Base-by-base conservation (phyloP, 2,113 vertebrate genomes). In the Oreocharis arfaki region DNA sequence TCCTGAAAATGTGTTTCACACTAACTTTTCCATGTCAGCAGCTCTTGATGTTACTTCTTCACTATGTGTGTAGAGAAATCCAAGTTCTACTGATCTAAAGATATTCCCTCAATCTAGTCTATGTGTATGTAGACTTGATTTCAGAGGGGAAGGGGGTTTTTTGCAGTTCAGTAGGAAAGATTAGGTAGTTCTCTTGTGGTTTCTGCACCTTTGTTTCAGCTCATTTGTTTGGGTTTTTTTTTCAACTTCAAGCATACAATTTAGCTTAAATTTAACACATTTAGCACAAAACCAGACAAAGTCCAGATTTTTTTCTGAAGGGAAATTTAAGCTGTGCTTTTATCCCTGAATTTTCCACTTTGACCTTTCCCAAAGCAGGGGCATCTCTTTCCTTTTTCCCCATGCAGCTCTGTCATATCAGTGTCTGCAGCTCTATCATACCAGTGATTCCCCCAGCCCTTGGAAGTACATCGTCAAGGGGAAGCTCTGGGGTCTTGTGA, bases 141-240 rank as follows among this genome's bases (percentile, higher is more conserved):
- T 79, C 52, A 53, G 16, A 75, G 16, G 13, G 23, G 8, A 85
- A 67, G 13, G 20, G 6, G 0, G 0, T 80, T 73, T 61, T 65
- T 57, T 42, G 14, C 53, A 37, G 20, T 57, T 83, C n/a, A 28
- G 1, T 35, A 21, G 47, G 59, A 22, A 60, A 90, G 55, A 42
- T 37, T 19, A 32, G 1, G 0, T 50, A 12, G 7, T n/a, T 47
- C 5, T 77, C 10, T 9, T 8, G 1, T 17, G 71, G 37, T 32
- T 57, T 63, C 63, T 61, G 52, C 30, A 68, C 7, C 24, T 76
- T 61, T 70, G 19, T 44, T 89, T 84, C 46, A 64, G 19, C 10
- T 84, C 13, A 19, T 53, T 12, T 33, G 16, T 35, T 78, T 16
- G 5, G 1, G 3, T n/a, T 8, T 11, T 85, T 63, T 67, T 79